Conservation (phyloP, 1,140 invertebrate species). For the Gonatopus flavifemur region DNA sequence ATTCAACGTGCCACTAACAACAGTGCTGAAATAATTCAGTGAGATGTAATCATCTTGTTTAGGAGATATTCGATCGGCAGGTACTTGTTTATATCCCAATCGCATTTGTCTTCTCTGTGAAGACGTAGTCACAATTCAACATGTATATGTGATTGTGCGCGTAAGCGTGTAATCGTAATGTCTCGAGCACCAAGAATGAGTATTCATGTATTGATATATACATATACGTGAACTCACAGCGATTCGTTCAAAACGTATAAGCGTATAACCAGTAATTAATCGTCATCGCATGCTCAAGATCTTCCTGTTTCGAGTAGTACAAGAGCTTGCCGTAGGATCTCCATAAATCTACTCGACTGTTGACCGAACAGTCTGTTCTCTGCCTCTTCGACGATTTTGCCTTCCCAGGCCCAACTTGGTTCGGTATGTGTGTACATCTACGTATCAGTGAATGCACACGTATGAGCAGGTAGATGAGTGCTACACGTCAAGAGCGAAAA, state of each 20-base stretch:
- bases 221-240: too few relatives aligned
- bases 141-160: too few relatives aligned
- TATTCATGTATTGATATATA: too few relatives aligned
- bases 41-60: slow-evolving; percentile 33
- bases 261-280: slow-evolving; percentile 31
- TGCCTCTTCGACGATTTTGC: slow-evolving; percentile 14
- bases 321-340: slow-evolving; percentile 16
- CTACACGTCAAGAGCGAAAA: slow-evolving; percentile 16
- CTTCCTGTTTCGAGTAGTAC: slow-evolving; percentile 28
- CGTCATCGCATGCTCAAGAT: slow-evolving; percentile 27
- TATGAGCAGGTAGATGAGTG: slow-evolving; percentile 9
- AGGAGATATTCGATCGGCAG: slow-evolving; percentile 17
- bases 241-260: background rate
- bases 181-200: slow-evolving; percentile 1
- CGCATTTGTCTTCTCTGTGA: slow-evolving; percentile 17
- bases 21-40: slow-evolving; percentile 38
- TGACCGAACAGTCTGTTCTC: slow-evolving; percentile 7
- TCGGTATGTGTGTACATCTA: background rate
- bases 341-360: slow-evolving; percentile 26
- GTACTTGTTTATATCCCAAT: slow-evolving; percentile 13
- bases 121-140: slow-evolving; percentile 1
- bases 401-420: background rate
- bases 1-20: too few relatives aligned
- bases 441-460: slow-evolving; percentile 9
- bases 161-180: slow-evolving; percentile 22